Conservation (phyloP, 2,113 vertebrate genomes). For the Monopterus albus region DNA sequence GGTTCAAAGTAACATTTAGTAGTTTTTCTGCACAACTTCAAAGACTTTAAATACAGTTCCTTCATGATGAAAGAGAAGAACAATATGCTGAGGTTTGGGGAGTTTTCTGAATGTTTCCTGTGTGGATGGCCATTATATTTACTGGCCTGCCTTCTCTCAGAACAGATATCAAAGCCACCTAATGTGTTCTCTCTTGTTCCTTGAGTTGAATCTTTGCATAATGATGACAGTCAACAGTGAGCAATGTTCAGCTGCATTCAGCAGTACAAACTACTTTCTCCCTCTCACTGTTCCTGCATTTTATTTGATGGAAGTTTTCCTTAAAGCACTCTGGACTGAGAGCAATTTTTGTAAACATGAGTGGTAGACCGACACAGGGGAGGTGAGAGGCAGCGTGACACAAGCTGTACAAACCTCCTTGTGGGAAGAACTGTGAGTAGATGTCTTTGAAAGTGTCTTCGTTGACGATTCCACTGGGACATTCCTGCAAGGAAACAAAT, state of each 20-base stretch:
- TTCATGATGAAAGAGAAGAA: constrained; percentile 10
- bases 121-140: constrained; percentile 28
- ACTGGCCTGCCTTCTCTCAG: constrained; percentile 33
- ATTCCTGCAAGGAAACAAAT: constrained; percentile 84
- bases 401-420: constrained; percentile 89
- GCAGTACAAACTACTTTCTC: constrained; percentile 1
- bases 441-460: constrained; percentile 98
- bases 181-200: constrained; percentile 37
- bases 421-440: constrained; percentile 97
- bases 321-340: not conserved
- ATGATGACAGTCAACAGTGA: constrained; percentile 36
- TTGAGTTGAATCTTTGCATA: constrained; percentile 45
- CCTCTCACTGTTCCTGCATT: not conserved
- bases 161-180: constrained; percentile 60
- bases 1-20: constrained; percentile 1
- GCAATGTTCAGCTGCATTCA: constrained; percentile 10
- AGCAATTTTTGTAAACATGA: constrained; percentile 7
- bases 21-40: constrained; percentile 31
- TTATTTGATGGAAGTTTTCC: not conserved
- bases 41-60: constrained; percentile 23
- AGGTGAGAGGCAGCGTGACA: not conserved
- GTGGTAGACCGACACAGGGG: not conserved
- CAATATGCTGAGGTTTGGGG: constrained; percentile 13
- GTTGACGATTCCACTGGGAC: constrained; percentile 96
- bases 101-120: constrained; percentile 37